A percentile compares a stretch with the other conserved stretches of the same genome.
Conservation (phyloP, 2,888 invertebrate species). For the Lottia scabra region DNA sequence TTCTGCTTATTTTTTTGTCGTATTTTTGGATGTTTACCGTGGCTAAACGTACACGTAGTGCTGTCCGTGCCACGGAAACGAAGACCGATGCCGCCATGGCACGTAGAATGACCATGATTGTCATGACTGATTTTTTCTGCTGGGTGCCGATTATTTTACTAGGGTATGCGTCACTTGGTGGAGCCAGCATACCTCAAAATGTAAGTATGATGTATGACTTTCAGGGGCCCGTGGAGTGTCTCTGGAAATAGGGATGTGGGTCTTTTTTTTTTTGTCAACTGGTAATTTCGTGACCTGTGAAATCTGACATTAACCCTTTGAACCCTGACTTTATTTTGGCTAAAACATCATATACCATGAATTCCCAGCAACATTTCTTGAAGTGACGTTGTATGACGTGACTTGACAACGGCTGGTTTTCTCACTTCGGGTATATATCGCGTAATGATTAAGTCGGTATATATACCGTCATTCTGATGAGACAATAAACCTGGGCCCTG, state of each 20-base stretch:
- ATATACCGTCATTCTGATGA: no score
- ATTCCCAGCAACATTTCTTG: no score
- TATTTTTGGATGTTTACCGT: constrained; percentile 72
- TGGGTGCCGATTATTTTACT: constrained; percentile 73
- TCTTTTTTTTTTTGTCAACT: no score
- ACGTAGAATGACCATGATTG: constrained; percentile 72
- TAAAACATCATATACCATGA: no score
- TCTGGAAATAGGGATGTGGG: not conserved
- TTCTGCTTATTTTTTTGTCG: constrained; percentile 70
- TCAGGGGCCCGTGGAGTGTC: not conserved
- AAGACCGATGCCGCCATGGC: constrained; percentile 71
- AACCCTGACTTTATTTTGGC: no score
- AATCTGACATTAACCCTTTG: no score
- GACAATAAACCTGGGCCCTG: no score
- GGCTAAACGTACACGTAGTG: constrained; percentile 69
- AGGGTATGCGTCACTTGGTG: constrained; percentile 71
- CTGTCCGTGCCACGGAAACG: constrained; percentile 65
- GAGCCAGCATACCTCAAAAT: constrained; percentile 67
- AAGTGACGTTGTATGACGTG: no score
- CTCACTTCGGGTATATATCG: no score
- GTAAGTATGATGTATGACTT: constrained; percentile 30
- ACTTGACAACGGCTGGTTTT: no score
- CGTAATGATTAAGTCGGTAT: no score
- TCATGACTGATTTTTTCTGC: constrained; percentile 72
- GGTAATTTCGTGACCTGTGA: no score